phyloP scores from a whole-genome alignment of 1,140 invertebrate species.

The Chironomus tepperi region DNA sequence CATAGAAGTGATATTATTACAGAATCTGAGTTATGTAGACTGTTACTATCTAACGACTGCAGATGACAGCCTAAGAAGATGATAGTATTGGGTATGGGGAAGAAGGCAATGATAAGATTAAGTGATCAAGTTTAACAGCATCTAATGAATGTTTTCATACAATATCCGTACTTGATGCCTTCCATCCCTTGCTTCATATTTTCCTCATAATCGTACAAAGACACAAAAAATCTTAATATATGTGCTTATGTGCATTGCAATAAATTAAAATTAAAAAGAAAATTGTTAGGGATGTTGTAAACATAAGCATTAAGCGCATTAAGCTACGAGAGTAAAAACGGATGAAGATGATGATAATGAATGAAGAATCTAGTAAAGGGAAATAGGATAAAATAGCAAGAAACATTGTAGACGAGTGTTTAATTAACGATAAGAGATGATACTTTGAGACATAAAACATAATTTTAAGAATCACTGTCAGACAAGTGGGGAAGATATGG shows the following conservation, averaged over 20 bases:
- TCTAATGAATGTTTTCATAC: not conserved
- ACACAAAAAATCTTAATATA: too few relatives aligned
- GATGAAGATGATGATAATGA: conserved; percentile 12
- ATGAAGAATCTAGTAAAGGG: not conserved
- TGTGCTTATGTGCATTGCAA: not conserved
- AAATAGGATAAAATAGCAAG: not conserved
- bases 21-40: too few relatives aligned
- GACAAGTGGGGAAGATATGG: too few relatives aligned
- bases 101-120: conserved; percentile 13
- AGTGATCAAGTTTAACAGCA: conserved; percentile 6
- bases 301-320: conserved; percentile 12
- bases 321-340: not conserved
- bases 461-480: not conserved
- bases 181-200: not conserved
- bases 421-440: conserved; percentile 14
- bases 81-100: too few relatives aligned
- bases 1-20: too few relatives aligned
- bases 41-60: too few relatives aligned
- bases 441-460: conserved; percentile 2
- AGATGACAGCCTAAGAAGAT: too few relatives aligned
- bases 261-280: not conserved
- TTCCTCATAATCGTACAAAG: not conserved
- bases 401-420: conserved; percentile 12
- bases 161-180: not conserved
- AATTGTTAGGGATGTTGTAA: not conserved